Evolutionary conservation across 2,888 invertebrate species (phyloP).

Genomic region (Xanthorhoe spadicearia): DNA sequence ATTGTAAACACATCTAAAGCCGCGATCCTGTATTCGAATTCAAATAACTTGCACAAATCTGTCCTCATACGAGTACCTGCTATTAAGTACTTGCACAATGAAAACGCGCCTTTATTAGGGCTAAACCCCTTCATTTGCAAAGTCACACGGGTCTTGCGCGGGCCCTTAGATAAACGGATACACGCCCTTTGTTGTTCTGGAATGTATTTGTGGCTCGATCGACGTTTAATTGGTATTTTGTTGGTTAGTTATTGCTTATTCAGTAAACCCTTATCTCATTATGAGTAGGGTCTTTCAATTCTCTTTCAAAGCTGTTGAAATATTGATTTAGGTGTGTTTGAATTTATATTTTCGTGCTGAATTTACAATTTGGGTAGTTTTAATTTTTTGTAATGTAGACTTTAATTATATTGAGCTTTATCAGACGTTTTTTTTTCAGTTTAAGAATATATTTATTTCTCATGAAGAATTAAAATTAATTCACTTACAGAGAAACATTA

Average conservation of each 20-base stretch:
- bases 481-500: too few species aligned
- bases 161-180: constrained; percentile 55
- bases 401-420: not conserved
- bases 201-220: constrained; percentile 55
- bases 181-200: constrained; percentile 63
- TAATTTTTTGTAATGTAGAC: not conserved
- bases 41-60: too few species aligned
- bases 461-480: too few species aligned
- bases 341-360: not conserved
- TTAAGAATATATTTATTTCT: too few species aligned
- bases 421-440: not conserved
- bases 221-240: constrained; percentile 60
- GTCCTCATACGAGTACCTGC: too few species aligned
- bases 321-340: constrained; percentile 18
- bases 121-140: constrained; percentile 70
- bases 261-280: constrained; percentile 37
- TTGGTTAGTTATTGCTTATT: constrained; percentile 47
- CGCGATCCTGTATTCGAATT: too few species aligned
- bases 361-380: not conserved
- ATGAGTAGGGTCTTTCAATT: constrained; percentile 35
- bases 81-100: too few species aligned
- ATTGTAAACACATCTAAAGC: too few species aligned
- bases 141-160: constrained; percentile 55
- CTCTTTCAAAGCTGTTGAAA: constrained; percentile 23
- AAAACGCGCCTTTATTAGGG: constrained; percentile 37